phyloP scores from a whole-genome alignment of 2,113 vertebrate genomes.

The Willisornis vidua region DNA sequence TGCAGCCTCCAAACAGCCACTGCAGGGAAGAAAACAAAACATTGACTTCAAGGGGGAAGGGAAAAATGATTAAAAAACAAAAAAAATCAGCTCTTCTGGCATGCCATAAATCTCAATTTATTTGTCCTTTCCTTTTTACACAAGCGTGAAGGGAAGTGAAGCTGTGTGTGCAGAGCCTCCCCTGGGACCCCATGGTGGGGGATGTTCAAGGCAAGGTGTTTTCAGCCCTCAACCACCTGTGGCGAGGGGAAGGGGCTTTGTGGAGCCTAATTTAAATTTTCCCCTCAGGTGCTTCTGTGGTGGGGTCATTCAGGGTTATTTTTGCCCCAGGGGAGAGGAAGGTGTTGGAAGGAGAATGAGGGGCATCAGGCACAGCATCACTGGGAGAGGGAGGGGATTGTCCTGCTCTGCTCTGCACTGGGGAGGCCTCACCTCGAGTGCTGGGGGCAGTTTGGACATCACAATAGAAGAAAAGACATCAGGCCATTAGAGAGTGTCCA shows the following conservation, averaged over 20 bases:
- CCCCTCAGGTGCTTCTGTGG: not conserved
- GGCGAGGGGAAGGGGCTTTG: accelerated
- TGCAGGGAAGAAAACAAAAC: not conserved
- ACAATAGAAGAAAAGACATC: not conserved
- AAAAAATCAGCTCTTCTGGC: not conserved
- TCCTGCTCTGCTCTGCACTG: accelerated
- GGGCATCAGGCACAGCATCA: not conserved
- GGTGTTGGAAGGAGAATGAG: not conserved
- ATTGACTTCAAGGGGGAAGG: not conserved
- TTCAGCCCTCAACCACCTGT: not conserved
- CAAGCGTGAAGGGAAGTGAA: conserved; percentile 1
- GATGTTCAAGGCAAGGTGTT: not conserved
- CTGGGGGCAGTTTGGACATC: not conserved
- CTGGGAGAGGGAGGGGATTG: not conserved
- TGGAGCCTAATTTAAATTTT: not conserved
- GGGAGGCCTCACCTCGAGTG: accelerated
- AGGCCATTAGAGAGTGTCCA: not conserved
- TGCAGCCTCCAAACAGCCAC: conserved; percentile 7
- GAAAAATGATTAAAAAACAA: not conserved
- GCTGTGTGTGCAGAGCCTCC: not conserved
- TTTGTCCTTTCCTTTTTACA: conserved; percentile 32
- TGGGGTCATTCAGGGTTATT: not conserved
- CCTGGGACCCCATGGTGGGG: accelerated
- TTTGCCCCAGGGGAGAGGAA: not conserved
- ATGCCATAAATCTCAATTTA: conserved; percentile 61